phyloP scores from a whole-genome alignment of 1,140 invertebrate species.

The Bombus huntii region DNA sequence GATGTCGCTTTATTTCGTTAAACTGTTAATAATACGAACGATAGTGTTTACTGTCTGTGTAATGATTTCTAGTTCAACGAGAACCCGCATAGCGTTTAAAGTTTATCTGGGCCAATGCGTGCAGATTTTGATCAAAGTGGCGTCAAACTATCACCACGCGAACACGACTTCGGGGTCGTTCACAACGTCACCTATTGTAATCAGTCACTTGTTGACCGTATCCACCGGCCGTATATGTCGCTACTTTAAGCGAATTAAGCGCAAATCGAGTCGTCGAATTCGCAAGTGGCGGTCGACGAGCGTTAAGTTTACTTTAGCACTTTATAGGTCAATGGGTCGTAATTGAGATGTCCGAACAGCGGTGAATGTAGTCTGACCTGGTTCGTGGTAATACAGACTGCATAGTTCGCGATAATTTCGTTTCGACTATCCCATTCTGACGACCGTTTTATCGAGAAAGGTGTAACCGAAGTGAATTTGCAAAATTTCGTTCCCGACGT shows the following conservation, averaged over 20 bases:
- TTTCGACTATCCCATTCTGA: not conserved
- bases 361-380: not conserved
- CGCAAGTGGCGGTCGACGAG: not conserved
- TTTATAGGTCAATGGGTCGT: slow-evolving; percentile 16
- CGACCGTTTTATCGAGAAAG: not conserved
- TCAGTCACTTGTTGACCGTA: not conserved
- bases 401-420: slow-evolving; percentile 4
- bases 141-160: not conserved
- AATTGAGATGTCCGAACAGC: slow-evolving; percentile 25
- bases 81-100: not conserved
- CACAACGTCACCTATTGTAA: not conserved
- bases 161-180: not conserved
- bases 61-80: not conserved
- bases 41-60: not conserved
- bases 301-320: slow-evolving; percentile 19
- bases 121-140: not conserved
- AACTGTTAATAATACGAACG: too few relatives aligned
- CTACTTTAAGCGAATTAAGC: slow-evolving; percentile 11
- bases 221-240: too few relatives aligned
- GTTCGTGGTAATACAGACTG: not conserved
- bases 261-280: not conserved
- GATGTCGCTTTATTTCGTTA: too few relatives aligned
- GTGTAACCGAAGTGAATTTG: not conserved
- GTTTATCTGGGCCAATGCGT: not conserved
- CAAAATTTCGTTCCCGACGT: too few relatives aligned